These are phyloP conservation scores for Procapra przewalskii DNA, from an alignment of 2,113 vertebrate species.

Conservation along the genomic window DNA sequence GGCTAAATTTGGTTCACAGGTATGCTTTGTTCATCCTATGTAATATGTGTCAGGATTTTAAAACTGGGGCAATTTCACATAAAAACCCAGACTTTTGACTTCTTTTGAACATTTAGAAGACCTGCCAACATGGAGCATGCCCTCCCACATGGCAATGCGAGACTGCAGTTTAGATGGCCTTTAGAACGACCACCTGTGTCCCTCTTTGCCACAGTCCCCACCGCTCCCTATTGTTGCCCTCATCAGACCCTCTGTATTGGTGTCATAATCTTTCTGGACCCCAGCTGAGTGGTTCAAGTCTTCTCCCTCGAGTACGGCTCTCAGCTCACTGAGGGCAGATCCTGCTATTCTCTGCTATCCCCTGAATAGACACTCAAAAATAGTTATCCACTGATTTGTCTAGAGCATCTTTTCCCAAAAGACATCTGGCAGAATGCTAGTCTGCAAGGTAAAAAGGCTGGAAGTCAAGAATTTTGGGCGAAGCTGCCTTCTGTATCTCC, in stretches of 20 bases:
- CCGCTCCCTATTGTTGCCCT: neutral
- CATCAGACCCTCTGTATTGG: neutral
- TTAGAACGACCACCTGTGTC: neutral
- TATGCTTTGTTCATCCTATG: neutral
- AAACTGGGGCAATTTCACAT: neutral
- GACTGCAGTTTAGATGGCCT: neutral
- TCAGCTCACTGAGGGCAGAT: neutral
- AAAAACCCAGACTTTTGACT: neutral
- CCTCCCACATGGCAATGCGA: accelerated
- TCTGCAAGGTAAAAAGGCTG: neutral
- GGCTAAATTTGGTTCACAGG: neutral
- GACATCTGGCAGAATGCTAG: neutral
- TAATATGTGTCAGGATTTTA: neutral
- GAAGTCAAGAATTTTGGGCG: neutral
- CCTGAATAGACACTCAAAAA: neutral
- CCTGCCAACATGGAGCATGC: neutral
- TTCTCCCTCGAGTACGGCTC: neutral
- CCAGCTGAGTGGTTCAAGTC: neutral
- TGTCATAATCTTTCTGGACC: neutral
- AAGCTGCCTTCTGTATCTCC: neutral
- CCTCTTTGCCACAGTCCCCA: neutral
- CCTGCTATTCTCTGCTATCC: neutral
- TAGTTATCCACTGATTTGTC: neutral
- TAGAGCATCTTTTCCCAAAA: neutral
- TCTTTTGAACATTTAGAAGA: neutral